A percentile compares a stretch with the other conserved stretches of the same genome.
Conservation (phyloP, 2,888 invertebrate genomes). For the Tetropium fuscum region DNA sequence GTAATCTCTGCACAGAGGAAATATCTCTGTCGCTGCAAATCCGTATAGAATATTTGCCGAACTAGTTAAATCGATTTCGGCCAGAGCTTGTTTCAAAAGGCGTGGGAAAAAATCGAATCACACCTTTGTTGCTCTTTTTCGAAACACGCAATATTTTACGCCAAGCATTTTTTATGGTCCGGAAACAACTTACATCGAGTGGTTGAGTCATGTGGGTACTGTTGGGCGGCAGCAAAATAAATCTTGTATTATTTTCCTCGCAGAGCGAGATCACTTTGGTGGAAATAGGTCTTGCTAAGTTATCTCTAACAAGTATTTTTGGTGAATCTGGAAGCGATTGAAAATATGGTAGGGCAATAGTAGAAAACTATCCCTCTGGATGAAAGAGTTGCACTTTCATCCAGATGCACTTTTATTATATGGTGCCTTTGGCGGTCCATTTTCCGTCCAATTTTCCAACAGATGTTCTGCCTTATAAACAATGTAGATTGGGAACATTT, state of each 20-base stretch:
- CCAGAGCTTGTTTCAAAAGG: constrained; percentile 2
- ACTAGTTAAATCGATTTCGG: constrained; percentile 2
- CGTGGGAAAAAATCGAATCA: constrained; percentile 29
- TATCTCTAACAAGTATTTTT: neutral
- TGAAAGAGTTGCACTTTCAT: constrained; percentile 11
- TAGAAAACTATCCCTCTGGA: constrained; percentile 14
- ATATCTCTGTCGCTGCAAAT: too few relatives aligned
- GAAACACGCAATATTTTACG: constrained; percentile 11
- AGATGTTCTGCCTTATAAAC: constrained; percentile 29
- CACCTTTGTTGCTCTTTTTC: constrained; percentile 22
- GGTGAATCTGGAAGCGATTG: constrained; percentile 1
- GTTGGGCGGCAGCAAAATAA: constrained; percentile 22
- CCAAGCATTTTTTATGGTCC: constrained; percentile 18
- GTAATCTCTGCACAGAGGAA: too few relatives aligned
- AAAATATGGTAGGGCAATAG: constrained; percentile 23
- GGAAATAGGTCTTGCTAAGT: constrained; percentile 2
- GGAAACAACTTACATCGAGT: too few relatives aligned
- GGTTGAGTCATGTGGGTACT: constrained; percentile 15
- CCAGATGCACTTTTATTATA: constrained; percentile 31
- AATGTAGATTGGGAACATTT: constrained; percentile 18
- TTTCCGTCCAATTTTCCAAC: constrained; percentile 9
- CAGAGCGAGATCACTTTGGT: constrained; percentile 11
- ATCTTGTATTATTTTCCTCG: constrained; percentile 25
- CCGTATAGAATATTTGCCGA: constrained; percentile 1
- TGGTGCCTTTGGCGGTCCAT: constrained; percentile 21